Base-by-base conservation (phyloP, 2,113 vertebrate genomes). In the Pholis gunnellus region DNA sequence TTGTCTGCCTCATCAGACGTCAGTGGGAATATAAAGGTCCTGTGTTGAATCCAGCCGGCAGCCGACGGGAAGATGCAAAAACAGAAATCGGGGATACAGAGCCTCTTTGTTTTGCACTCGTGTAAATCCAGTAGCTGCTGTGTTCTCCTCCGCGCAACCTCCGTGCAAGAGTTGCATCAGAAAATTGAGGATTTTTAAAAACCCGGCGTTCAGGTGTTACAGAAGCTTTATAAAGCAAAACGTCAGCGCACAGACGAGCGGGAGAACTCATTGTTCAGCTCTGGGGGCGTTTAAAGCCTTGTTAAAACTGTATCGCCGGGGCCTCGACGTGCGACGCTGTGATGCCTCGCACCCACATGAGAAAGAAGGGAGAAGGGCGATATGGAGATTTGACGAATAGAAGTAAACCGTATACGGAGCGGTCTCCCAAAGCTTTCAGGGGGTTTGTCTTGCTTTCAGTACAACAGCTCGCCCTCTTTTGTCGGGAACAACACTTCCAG, bases 141-240 rank as follows among this genome's bases (percentile, higher is more conserved):
- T 57, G 27, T 78, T 59, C 81, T 69, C 52, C 72, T 70, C 22
- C 22, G 50, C 4, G 79, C 54, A 87, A 87, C 44, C 75, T 48
- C 73, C 9, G 61, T 1, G 79, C 65, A 85, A 93, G 83, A 60
- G 54, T 93, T 90, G 59, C 87, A 84, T 90, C 85, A 90, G 85
- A 67, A 38, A 82, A 87, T 72, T 54, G 18, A 2, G 61, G 73
- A 81, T 78, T 75, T 78, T 78, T 46, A 5, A 29, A 29, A 85
- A 73, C 67, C 81, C 11, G 5, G 2, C 11, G 57, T 78, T 87
- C 69, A 87, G 81, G 87, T 88, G 81, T 81, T 82, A 22, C 68
- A 72, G 36, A 63, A 42, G 65, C 84, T 78, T 75, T 29, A 63
- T 66, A 50, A 56, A 79, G 68, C 42, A 61, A 82, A 80, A 68